Evolutionary conservation across 64 coral and sea anemone species (phyloP).

Genomic region (Hydrozoanthus tunicans): DNA sequence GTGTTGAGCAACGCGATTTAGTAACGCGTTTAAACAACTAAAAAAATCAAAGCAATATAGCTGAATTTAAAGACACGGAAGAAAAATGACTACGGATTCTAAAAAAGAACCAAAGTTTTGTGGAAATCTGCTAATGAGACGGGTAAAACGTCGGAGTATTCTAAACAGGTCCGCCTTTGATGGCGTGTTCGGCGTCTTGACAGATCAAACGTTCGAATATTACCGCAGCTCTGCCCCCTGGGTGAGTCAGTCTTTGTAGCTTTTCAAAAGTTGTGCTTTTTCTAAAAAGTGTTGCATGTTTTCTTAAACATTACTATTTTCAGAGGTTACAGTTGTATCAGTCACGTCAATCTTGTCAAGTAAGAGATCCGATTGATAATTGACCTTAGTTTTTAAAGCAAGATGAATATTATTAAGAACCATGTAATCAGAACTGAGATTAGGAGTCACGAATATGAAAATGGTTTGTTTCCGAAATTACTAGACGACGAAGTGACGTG

Average conservation of each 20-base stretch:
- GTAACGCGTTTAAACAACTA: not conserved
- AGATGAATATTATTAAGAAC: not conserved
- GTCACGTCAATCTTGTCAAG: not conserved
- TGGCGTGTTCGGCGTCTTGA: conserved; percentile 84
- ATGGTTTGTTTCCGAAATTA: not conserved
- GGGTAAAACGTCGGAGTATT: conserved; percentile 66
- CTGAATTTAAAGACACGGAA: not conserved
- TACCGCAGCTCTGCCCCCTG: conserved; percentile 77
- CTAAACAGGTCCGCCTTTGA: conserved; percentile 73
- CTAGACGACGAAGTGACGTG: no score
- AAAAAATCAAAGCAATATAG: not conserved
- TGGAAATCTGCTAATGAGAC: conserved; percentile 81
- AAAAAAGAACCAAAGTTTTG: conserved; percentile 74
- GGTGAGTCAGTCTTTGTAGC: conserved; percentile 57
- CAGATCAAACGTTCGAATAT: conserved; percentile 68
- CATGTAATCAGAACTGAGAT: conserved; percentile 10
- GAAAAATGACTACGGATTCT: conserved; percentile 12
- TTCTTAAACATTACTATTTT: not conserved
- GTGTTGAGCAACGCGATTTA: not conserved
- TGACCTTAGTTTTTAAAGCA: no score
- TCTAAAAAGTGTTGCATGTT: not conserved
- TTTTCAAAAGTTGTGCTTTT: not conserved
- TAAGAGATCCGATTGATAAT: no score
- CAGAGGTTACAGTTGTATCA: not conserved
- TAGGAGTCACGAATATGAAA: not conserved